Evolutionary conservation across 2,888 invertebrate genomes (phyloP).

Genomic region (Maniola hyperantus): DNA sequence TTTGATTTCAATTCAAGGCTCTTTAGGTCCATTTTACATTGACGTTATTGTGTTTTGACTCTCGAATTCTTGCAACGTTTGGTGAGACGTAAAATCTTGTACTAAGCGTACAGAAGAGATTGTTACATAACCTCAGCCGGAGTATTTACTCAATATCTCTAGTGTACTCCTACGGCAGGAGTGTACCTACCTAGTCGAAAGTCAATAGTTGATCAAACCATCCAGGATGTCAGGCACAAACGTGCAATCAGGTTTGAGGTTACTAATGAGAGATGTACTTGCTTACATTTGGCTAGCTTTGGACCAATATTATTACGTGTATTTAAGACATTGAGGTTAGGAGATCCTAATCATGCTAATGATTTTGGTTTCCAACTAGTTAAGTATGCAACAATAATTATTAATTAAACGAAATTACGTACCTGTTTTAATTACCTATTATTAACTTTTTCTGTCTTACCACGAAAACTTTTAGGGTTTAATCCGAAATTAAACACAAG

Average conservation of each 20-base stretch:
- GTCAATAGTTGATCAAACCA: conserved; percentile 30
- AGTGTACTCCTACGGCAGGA: not conserved
- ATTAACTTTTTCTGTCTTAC: too few relatives aligned
- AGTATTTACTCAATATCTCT: conserved; percentile 6
- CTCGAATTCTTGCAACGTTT: too few relatives aligned
- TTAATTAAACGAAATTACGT: too few relatives aligned
- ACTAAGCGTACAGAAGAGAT: too few relatives aligned
- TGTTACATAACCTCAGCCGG: not conserved
- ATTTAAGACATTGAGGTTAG: not conserved
- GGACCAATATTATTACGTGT: not conserved
- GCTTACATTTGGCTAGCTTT: conserved; percentile 26
- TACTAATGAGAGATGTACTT: conserved; percentile 26
- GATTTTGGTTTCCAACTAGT: not conserved
- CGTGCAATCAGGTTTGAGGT: conserved; percentile 33
- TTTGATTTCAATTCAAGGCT: too few relatives aligned
- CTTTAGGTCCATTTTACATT: too few relatives aligned
- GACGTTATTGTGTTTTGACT: too few relatives aligned
- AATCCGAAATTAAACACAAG: too few relatives aligned
- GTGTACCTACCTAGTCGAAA: conserved; percentile 11
- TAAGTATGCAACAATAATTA: too few relatives aligned
- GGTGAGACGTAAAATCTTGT: too few relatives aligned
- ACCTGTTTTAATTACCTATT: too few relatives aligned
- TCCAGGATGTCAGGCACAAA: conserved; percentile 12
- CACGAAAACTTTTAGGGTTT: too few relatives aligned
- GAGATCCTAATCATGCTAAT: not conserved